Evolutionary conservation across 2,113 vertebrate species (phyloP), one percentile per base, ranked within the genome.

Genomic region (Meleagris gallopavo): DNA sequence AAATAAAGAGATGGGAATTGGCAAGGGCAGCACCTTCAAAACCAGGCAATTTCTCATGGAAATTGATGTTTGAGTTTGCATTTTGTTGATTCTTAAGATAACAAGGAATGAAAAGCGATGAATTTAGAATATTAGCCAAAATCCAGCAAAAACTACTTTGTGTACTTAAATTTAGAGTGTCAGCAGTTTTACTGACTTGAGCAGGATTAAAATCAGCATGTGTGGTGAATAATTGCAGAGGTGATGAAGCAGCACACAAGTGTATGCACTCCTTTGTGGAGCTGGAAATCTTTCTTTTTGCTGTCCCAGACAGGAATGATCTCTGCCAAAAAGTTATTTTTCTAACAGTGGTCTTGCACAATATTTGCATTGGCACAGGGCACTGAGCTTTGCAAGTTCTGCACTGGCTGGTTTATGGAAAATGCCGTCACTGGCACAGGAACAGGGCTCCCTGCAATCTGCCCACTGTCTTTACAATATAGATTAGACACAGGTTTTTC

Each of bases 151-250:
- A 90, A 34, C n/a, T 75, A 20, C 25, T 17, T 77, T 45, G 24
- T 15, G 9, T 87, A 14, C 50, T 77, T 87, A 52, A 54, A 55
- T 87, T 74, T 70, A 22, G 22, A 41, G 29, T 62, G 17, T 24
- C 87, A 32, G 9, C 30, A 61, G 27, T 45, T 70, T 52, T 79
- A 32, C 64, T 88, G 21, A 87, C 19, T 79, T 69, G 25, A 80
- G 17, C 30, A 58, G 22, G 41, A 88, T 83, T 87, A 64, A 77
- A 83, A 60, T 36, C 4, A 9, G 8, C 0, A 0, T 0, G 0
- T 82, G 58, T 69, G 52, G 58, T 80, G 25, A 83, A 43, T 67
- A 81, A 84, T 13, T 80, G 50, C 30, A 71, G 67, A 88, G 83
- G 30, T 22, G 4, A 66, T 30, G 45, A 89, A 70, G 11, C 41